Evolutionary conservation across 2,113 vertebrate genomes (phyloP).

Genomic region (Macrotus californicus): DNA sequence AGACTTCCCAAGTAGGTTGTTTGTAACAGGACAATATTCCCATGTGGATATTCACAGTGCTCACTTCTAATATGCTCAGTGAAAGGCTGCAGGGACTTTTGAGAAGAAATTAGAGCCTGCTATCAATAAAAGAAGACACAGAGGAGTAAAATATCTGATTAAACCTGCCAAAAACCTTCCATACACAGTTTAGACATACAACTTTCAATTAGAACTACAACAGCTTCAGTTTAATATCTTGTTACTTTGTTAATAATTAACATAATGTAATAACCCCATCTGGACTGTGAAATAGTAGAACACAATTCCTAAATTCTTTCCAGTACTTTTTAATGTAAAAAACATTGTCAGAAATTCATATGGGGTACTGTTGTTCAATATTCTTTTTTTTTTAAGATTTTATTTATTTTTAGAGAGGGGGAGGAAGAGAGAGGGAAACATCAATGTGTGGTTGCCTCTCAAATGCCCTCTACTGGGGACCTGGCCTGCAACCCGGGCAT

Average conservation of each 20-base stretch:
- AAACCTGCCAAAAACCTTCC: neutral
- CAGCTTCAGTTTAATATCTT: slow-evolving; percentile 23
- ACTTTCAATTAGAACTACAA: slow-evolving; percentile 18
- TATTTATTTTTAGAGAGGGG: no score
- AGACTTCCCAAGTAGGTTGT: neutral
- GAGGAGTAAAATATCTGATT: neutral
- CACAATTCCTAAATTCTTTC: slow-evolving; percentile 9
- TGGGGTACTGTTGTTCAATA: neutral
- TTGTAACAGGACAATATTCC: neutral
- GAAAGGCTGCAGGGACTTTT: neutral
- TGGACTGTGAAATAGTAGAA: slow-evolving; percentile 31
- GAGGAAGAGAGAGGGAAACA: no score
- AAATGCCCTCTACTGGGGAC: no score
- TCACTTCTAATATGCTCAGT: slow-evolving; percentile 7
- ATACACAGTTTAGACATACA: slow-evolving; percentile 34
- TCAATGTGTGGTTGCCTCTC: no score
- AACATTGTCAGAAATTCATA: neutral
- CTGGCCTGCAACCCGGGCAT: no score
- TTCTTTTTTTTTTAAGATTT: neutral
- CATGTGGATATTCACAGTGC: neutral
- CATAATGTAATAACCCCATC: slow-evolving; percentile 24
- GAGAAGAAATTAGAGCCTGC: neutral
- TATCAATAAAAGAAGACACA: neutral
- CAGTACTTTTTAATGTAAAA: neutral
- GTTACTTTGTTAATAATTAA: slow-evolving; percentile 48